Conservation (phyloP, 2,888 invertebrate genomes). For the Tricholauxania praeusta region DNA sequence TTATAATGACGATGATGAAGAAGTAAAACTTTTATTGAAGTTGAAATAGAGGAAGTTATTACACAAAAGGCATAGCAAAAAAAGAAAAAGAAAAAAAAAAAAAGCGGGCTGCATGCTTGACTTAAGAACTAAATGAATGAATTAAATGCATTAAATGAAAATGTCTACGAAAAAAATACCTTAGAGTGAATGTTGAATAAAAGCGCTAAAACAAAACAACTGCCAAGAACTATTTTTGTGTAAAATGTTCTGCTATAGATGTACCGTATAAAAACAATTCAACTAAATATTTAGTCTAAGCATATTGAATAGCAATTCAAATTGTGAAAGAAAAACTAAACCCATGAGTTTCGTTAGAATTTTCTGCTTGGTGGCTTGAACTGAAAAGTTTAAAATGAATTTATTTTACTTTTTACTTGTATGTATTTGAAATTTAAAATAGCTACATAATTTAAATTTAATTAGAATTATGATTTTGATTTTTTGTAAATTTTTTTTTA, state of each 20-base stretch:
- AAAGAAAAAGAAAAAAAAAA: background rate
- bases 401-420: too few species aligned
- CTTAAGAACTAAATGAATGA: conserved; percentile 9
- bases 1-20: too few species aligned
- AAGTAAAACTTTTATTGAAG: background rate
- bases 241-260: conserved; percentile 56
- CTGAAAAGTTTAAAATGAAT: too few species aligned
- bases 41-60: background rate
- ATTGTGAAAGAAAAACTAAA: too few species aligned
- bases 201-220: conserved; percentile 54
- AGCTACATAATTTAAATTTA: too few species aligned
- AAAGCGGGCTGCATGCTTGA: conserved; percentile 30
- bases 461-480: too few species aligned
- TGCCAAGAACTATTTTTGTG: conserved; percentile 63
- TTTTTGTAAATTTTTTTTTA: too few species aligned
- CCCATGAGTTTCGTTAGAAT: too few species aligned
- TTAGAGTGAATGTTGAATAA: conserved; percentile 34
- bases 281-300: conserved; percentile 22
- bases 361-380: too few species aligned
- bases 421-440: too few species aligned
- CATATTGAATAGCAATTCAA: background rate
- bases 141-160: conserved; percentile 2
- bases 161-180: conserved; percentile 1
- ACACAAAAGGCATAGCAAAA: background rate
- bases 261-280: conserved; percentile 30